Conservation (phyloP, 2,797 vertebrate species). For the Vireo griseus region DNA sequence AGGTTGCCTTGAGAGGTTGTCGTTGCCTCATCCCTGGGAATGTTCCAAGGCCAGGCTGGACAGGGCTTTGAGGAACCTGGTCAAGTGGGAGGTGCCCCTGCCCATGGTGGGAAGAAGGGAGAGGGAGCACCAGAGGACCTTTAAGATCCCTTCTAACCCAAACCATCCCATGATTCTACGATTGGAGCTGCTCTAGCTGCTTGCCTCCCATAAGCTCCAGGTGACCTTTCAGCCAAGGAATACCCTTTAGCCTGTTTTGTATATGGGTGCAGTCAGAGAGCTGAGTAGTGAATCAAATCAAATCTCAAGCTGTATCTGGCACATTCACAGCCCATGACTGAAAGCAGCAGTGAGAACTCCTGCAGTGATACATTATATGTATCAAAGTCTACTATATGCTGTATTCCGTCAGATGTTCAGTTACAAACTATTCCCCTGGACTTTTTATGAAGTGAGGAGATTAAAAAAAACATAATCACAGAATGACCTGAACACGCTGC, state of each 20-base stretch:
- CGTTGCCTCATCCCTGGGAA: not conserved
- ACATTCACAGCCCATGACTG: not conserved
- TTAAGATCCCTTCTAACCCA: not conserved
- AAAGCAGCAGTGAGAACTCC: not conserved
- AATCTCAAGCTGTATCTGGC: not conserved
- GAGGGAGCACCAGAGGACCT: too few relatives aligned
- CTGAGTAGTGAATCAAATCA: not conserved
- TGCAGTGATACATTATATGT: not conserved
- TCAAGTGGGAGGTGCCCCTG: not conserved
- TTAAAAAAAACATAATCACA: not conserved
- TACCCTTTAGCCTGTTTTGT: not conserved
- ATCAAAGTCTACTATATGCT: not conserved
- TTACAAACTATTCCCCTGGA: not conserved
- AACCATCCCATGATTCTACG: not conserved
- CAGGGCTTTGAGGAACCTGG: not conserved
- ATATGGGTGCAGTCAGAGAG: not conserved
- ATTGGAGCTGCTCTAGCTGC: not conserved
- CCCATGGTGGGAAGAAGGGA: rapidly evolving
- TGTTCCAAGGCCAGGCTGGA: not conserved
- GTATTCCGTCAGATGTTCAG: not conserved
- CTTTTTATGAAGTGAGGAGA: rapidly evolving
- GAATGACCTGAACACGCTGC: not conserved
- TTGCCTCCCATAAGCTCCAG: not conserved
- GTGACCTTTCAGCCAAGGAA: not conserved
- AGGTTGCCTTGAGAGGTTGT: not conserved